Evolutionary conservation across 2,113 vertebrate species (phyloP).

Genomic region (Pelobates fuscus): DNA sequence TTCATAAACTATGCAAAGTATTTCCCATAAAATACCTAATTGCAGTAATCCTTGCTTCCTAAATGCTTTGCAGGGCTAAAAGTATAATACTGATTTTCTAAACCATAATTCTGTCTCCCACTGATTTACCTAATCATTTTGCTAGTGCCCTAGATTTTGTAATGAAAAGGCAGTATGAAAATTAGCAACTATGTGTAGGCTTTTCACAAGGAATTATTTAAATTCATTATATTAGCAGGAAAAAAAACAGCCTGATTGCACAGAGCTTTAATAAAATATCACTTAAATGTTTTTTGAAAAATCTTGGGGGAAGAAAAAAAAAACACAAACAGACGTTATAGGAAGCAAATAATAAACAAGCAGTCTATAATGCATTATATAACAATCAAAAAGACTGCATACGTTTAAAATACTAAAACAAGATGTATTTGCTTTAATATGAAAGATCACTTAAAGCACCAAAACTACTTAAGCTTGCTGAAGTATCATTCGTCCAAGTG

Average conservation of each 20-base stretch:
- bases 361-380: no score
- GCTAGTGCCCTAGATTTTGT: slow-evolving; percentile 16
- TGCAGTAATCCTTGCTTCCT: not conserved
- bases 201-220: not conserved
- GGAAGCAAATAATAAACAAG: no score
- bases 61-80: not conserved
- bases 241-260: not conserved
- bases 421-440: no score
- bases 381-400: no score
- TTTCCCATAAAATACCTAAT: not conserved
- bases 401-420: no score
- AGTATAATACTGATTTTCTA: slow-evolving; percentile 15
- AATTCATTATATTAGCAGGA: not conserved
- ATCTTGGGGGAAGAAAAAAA: no score
- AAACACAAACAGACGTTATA: no score
- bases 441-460: no score
- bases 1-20: not conserved
- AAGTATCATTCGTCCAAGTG: no score
- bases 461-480: no score
- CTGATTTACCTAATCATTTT: slow-evolving; percentile 23
- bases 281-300: no score
- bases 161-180: not conserved
- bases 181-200: not conserved
- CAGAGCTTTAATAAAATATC: no score
- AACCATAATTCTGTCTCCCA: not conserved